Evolutionary conservation across 2,113 vertebrate species (phyloP).

Genomic region (Pelecanoides urinatrix): DNA sequence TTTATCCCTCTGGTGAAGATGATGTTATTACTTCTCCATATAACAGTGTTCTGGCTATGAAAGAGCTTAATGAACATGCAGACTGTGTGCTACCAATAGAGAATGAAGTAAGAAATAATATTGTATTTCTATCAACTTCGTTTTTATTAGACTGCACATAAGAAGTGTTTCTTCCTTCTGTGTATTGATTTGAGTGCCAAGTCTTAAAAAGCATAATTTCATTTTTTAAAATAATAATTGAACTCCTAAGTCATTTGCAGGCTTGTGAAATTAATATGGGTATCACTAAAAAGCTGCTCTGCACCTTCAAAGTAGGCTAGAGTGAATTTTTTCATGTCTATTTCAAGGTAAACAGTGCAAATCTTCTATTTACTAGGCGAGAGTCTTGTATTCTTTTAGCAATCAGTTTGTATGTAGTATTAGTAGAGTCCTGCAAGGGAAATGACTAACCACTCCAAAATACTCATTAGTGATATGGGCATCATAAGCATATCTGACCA

Average conservation of each 20-base stretch:
- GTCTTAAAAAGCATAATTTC: neutral
- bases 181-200: neutral
- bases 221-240: neutral
- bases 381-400: neutral
- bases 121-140: neutral
- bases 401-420: neutral
- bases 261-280: neutral
- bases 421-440: neutral
- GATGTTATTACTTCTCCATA: constrained; percentile 98
- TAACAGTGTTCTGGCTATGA: constrained; percentile 95
- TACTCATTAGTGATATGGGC: neutral
- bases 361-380: neutral
- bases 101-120: constrained; percentile 84
- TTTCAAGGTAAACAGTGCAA: neutral
- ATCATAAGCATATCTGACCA: neutral
- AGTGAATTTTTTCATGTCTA: neutral
- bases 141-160: neutral
- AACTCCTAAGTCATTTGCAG: neutral
- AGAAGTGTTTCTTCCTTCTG: neutral
- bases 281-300: neutral
- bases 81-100: constrained; percentile 95
- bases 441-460: neutral
- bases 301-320: neutral
- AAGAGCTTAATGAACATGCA: constrained; percentile 91
- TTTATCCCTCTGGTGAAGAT: constrained; percentile 92